Base-by-base conservation (phyloP, 2,113 vertebrate genomes). In the Brachyhypopomus gauderio region DNA sequence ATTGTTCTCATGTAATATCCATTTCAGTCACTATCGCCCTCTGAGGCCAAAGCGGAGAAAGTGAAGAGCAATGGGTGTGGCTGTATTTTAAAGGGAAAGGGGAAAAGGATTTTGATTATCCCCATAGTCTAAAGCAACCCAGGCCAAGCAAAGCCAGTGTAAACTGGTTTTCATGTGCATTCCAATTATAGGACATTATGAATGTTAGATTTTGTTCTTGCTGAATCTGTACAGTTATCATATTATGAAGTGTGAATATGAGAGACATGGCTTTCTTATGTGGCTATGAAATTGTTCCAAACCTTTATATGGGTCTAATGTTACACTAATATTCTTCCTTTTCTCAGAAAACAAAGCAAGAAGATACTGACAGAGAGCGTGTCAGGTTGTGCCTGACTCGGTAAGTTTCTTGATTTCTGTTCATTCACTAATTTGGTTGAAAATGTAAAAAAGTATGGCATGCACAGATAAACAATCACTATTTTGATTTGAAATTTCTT, bases 351-450 rank as follows among this genome's bases (percentile, higher is more conserved):
- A 87, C 87, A 89, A 89, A 86, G 80, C 84, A 88, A 83, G 79
- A 87, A 17, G 81, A 52, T 83, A 88, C 86, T 78, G 72, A 75
- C 72, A 77, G 83, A 89, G 72, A 88, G 87, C 75, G 89, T 41
- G 20, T 85, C 88, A 85, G 88, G 87, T 83, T 81, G 89, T 88
- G 88, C 89, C 88, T 92, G 88, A 52, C 87, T 88, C 85, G 89
- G 91, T 92, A 87, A 81, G 89, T 89, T 59, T 3, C 16, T 69
- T 75, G 69, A 71, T 23, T 59, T 19, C 72, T 41, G 1, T 41
- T 8, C 64, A 56, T 56, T 6, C 3, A 4, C 11, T 27, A 17
- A 7, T 25, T 38, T 72, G 8, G 16, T 73, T 36, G 8, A 72
- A 74, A 23, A 14, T n/a, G n/a, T n/a, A n/a, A n/a, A 2, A 67